Percentiles rank a stretch among this genome's conserved stretches.
These are phyloP conservation scores for Agrypnia vestita DNA, from an alignment of 1,140 invertebrate genomes.

Conservation along the genomic window DNA sequence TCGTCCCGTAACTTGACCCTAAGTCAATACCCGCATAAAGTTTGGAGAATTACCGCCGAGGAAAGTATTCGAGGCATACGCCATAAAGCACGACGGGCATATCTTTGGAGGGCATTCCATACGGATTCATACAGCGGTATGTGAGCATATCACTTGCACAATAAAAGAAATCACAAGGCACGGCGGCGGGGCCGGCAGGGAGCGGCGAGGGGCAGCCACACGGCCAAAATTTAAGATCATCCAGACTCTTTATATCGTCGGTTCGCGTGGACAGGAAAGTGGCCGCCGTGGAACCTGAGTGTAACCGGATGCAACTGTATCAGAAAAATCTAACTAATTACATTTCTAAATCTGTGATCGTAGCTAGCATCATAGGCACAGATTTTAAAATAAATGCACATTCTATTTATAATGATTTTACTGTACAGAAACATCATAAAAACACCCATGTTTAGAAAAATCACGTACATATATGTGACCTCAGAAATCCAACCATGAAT, in stretches of 20 bases:
- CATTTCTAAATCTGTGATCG: too few relatives aligned
- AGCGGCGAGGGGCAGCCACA: constrained; percentile 12
- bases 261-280: constrained; percentile 35
- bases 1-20: not conserved
- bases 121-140: constrained; percentile 44
- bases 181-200: not conserved
- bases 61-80: constrained; percentile 39
- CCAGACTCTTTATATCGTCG: constrained; percentile 32
- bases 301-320: not conserved
- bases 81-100: constrained; percentile 45
- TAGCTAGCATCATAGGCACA: too few relatives aligned
- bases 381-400: too few relatives aligned
- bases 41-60: constrained; percentile 23
- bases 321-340: too few relatives aligned
- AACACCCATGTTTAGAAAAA: too few relatives aligned
- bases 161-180: constrained; percentile 45
- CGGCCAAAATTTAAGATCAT: constrained; percentile 43
- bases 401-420: too few relatives aligned
- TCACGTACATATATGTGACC: too few relatives aligned
- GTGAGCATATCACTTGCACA: constrained; percentile 48
- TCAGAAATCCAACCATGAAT: too few relatives aligned
- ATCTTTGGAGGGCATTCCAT: constrained; percentile 45
- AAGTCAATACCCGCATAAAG: constrained; percentile 50
- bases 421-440: too few relatives aligned
- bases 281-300: constrained; percentile 10